phyloP scores from a whole-genome alignment of 2,113 vertebrate genomes.

The Bostrychus sinensis region DNA sequence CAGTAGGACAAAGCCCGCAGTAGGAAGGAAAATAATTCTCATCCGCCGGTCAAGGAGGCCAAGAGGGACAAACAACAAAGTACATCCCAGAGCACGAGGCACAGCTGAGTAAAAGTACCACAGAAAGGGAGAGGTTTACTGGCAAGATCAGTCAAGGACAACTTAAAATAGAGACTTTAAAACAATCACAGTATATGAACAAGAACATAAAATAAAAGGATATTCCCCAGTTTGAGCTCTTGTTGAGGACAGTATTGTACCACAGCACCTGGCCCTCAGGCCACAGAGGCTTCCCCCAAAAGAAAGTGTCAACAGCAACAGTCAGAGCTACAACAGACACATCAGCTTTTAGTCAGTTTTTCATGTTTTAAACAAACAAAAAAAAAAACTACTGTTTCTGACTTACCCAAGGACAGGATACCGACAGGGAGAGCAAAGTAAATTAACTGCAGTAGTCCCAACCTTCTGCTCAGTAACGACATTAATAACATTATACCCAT shows the following conservation, averaged over 20 bases:
- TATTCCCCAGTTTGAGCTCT: conserved; percentile 97
- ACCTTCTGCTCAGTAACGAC: conserved; percentile 77
- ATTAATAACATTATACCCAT: conserved; percentile 88
- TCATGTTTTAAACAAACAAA: no score
- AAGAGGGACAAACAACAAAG: conserved; percentile 86
- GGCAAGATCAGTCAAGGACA: conserved; percentile 82
- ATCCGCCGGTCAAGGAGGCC: conserved; percentile 86
- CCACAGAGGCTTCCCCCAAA: conserved; percentile 90
- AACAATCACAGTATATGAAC: background rate
- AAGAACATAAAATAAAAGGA: conserved; percentile 80
- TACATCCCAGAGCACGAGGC: conserved; percentile 89
- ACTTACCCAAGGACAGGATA: conserved; percentile 86
- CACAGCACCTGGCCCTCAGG: conserved; percentile 95
- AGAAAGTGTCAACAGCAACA: conserved; percentile 87
- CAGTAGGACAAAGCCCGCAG: conserved; percentile 86
- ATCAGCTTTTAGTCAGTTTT: no score
- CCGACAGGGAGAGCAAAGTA: conserved; percentile 86
- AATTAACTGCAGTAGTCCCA: conserved; percentile 78
- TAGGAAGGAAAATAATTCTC: conserved; percentile 78
- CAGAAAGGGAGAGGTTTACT: conserved; percentile 88
- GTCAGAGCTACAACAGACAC: conserved; percentile 84
- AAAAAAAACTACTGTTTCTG: background rate
- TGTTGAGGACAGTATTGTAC: conserved; percentile 94
- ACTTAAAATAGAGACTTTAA: background rate
- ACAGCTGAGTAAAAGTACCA: conserved; percentile 98